Base-by-base conservation (phyloP, 2,888 invertebrate species). In the Agonopterix subpropinquella region DNA sequence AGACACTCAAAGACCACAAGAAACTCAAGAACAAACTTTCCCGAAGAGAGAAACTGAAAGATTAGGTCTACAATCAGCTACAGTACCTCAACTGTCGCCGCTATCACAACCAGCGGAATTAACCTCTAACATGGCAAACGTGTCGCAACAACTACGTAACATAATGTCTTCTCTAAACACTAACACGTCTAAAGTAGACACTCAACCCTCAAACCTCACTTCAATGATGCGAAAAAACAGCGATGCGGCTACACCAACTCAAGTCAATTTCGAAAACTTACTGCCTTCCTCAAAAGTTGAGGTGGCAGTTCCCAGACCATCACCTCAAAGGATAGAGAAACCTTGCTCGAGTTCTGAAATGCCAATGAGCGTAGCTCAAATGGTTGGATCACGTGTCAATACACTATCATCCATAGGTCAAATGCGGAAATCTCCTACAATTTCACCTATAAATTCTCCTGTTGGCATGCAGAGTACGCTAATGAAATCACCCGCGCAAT, bases 31-130 rank as follows among this genome's bases (percentile, higher is more conserved):
- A 69, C 70, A 59, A 52, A 45, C 62, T 4, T 82, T 80, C 57
- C 62, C 71, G 2, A 78, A 80, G 57, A 66, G 79, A 42, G 85
- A 85, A 50, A 70, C 74, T 5, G 86, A 86, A 47, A 73, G 67
- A 61, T 62, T 70, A 57, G 81, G 61, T 10, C 62, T 89, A 48
- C 83, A 89, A 53, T 85, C 91, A 0, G 88, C 90, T 4, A 86
- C 90, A 0, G 88, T 92, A 45, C 92, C 93, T 0, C 93, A 93
- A 66, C 73, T 93, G 18, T 93, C 93, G 0, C 93, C 93, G 0
- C 70, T 94, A 1, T 93, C 93, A 0, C 93, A 93, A 67, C 93
- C 93, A 0, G 90, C 92, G 1, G 93, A 94, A 67, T 76, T 93
- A 45, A 92, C 93, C 10, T 92, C 92, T 0, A 93, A 92, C 62